Evolutionary conservation across 2,888 invertebrate species (phyloP).

Genomic region (Ethmia dodecea): DNA sequence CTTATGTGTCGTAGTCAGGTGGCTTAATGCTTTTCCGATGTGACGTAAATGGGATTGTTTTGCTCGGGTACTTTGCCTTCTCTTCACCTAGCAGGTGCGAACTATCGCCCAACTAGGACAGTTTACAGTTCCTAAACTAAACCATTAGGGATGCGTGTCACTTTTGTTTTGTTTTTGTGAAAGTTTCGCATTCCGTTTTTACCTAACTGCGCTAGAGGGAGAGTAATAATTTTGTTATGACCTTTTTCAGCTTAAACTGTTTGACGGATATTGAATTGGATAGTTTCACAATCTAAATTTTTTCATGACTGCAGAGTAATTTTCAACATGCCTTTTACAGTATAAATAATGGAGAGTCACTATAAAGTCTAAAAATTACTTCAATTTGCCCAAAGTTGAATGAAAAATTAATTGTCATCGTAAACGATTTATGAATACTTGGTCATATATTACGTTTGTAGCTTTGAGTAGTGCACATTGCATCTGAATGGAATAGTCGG

Average conservation of each 20-base stretch:
- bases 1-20: slow-evolving; percentile 50
- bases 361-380: too few species aligned
- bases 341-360: too few species aligned
- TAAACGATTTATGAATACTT: slow-evolving; percentile 3
- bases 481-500: slow-evolving; percentile 23
- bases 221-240: too few species aligned
- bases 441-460: slow-evolving; percentile 1
- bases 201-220: too few species aligned
- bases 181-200: too few species aligned
- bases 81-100: slow-evolving; percentile 35
- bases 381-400: too few species aligned
- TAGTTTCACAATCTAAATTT: too few species aligned
- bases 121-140: slow-evolving; percentile 19
- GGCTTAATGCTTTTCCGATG: slow-evolving; percentile 71
- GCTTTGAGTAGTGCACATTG: slow-evolving; percentile 13
- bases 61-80: slow-evolving; percentile 25
- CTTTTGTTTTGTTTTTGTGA: slow-evolving; percentile 3
- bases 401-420: too few species aligned
- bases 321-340: too few species aligned
- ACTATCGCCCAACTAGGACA: slow-evolving; percentile 28
- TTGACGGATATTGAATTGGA: too few species aligned
- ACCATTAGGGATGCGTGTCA: slow-evolving; percentile 4
- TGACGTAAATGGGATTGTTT: slow-evolving; percentile 67
- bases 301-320: too few species aligned
- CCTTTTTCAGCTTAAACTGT: too few species aligned